Evolutionary conservation across 1,140 invertebrate genomes (phyloP), one percentile per base, ranked within the genome.

Genomic region (Heliconius hewitsoni): DNA sequence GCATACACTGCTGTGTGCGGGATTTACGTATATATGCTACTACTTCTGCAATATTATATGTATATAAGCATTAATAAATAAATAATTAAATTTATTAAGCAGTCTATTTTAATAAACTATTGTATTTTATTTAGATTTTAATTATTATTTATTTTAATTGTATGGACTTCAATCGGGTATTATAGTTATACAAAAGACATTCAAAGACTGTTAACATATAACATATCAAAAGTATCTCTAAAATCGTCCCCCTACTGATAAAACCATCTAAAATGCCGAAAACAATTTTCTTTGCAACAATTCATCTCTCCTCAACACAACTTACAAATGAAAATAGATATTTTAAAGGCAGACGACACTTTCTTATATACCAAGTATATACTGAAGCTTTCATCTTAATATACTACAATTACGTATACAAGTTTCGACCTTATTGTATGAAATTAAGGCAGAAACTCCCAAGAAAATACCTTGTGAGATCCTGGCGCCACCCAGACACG

Each of bases 401-500:
- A 66, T 66, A 66, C 27, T 16, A 3, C 5, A 3, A 66, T 23
- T 66, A 27, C 16, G 11, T 30, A 30, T 30, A 66, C 23, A 55
- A 81, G 74, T 71, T 13, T 55, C 30, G 27, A n/a, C 72, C 50
- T 71, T 81, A 81, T 11, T 11, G 5, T 4, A 5, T 27, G 0
- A 1, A 1, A 3, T 37, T 83, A 83, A 46, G 50, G 74, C 74
- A 42, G 18, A 74, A 80, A 84, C 72, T 84, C 6, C 3, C 23
- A 77, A 66, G 6, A 71, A 73, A 18, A 57, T 66, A 27, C 60
- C 66, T 66, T 13, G 37, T 27, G 46, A 34, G 50, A 73, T 34
- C 76, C 80, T 87, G 91, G 91, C 91, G 91, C 91, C 91, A 92
- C 89, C 91, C 91, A 92, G 90, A 91, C 91, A 90, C 78, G 79